Conservation (phyloP, 2,797 vertebrate species). For the Semotilus atromaculatus region DNA sequence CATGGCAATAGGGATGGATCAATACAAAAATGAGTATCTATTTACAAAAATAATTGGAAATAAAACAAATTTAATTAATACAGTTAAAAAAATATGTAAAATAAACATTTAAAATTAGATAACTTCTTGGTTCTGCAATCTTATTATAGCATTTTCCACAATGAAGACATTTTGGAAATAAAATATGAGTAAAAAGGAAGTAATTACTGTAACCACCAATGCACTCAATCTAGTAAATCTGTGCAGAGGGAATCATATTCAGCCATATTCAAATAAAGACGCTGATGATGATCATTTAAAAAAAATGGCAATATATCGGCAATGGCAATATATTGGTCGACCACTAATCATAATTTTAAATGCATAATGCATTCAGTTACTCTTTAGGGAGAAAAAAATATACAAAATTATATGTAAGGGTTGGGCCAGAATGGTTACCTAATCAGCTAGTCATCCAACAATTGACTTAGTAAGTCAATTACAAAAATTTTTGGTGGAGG, state of each 20-base stretch:
- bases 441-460: background rate
- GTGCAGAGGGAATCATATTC: background rate
- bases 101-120: background rate
- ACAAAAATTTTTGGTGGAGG: background rate
- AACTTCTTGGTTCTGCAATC: background rate
- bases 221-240: background rate
- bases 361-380: background rate
- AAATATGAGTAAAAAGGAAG: background rate
- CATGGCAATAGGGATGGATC: background rate
- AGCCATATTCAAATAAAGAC: background rate
- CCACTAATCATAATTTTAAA: background rate
- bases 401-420: background rate
- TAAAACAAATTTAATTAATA: background rate
- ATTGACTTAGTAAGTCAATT: background rate
- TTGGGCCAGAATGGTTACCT: background rate
- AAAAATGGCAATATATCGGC: background rate
- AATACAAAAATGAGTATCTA: background rate
- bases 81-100: background rate
- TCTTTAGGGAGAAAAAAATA: background rate
- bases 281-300: background rate
- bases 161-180: background rate
- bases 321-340: background rate
- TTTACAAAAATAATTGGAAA: background rate
- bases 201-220: background rate
- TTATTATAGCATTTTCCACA: background rate